Base-by-base conservation (phyloP, 30 jellyfish, hydroid and myxozoan species). In the Sanderia malayensis region DNA sequence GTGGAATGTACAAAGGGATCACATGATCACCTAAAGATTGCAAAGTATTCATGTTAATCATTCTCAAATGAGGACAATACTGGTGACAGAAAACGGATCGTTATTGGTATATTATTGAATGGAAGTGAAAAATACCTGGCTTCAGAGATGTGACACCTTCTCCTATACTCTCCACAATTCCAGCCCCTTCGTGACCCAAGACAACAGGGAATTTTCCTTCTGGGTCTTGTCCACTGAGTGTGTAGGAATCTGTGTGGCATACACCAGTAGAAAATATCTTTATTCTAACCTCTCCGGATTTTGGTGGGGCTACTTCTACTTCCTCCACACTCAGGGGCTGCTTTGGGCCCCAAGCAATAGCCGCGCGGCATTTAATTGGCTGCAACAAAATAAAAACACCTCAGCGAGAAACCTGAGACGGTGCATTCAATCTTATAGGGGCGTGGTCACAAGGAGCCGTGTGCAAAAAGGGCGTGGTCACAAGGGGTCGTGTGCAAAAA, bases 161-260 rank as follows among this genome's bases (percentile, higher is more conserved):
- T 0, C 99, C 99, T 26, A 92, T 73, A 65, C 95, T 79, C 52
- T 92, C 99, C 0, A 92, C 95, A 37, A 92, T 79, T 21, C 99
- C 99, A 67, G 95, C 99, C 1, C 99, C 99, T 75, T 92, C 99
- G 59, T 92, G 99, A 21, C 99, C 99, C 24, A 92, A 82, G 61
- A 92, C 62, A 20, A 73, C 95, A 0, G 99, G 99, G 65, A 92
- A 92, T 26, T 69, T 94, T 25, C 99, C 99, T 45, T 92, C 99
- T 1, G 99, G 95, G 72, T 92, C 99, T 45, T 88, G 93, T 2
- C 99, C 99, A 69, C 92, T 61, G 31, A 92, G 47, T 0, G 96
- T 92, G 77, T 79, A 92, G 0, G 96, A 93, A 85, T 92, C 99
- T 7, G 99, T 92, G 53, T 92, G 99, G 37, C 99, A 92, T 3